Conservation (phyloP, 2,797 vertebrate species). For the Chiroxiphia lanceolata region DNA sequence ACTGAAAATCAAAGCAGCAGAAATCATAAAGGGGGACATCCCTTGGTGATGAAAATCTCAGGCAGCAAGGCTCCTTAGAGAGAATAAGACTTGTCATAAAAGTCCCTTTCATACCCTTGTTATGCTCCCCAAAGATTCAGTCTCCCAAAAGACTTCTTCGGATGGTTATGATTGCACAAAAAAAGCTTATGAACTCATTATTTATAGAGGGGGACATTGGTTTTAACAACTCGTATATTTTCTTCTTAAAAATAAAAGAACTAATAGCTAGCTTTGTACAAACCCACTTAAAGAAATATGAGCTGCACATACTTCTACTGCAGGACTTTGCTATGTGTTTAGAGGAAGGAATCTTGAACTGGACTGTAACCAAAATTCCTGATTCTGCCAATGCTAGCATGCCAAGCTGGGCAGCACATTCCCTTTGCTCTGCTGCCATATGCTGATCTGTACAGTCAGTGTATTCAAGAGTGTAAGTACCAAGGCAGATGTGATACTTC, state of each 20-base stretch:
- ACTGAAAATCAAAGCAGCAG: constrained; percentile 55
- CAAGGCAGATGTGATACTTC: neutral
- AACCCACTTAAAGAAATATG: neutral
- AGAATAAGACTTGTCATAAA: constrained; percentile 22
- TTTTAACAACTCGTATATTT: constrained; percentile 24
- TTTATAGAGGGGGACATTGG: constrained; percentile 9
- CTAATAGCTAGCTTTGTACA: neutral
- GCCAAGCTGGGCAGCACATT: neutral
- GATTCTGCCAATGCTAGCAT: neutral
- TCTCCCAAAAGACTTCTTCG: constrained; percentile 51
- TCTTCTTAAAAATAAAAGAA: constrained; percentile 33
- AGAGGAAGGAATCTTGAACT: neutral
- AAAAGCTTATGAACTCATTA: neutral
- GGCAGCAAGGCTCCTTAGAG: constrained; percentile 34
- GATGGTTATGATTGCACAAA: constrained; percentile 17
- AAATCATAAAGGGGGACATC: constrained; percentile 43
- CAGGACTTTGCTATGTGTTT: neutral
- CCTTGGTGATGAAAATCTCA: constrained; percentile 43
- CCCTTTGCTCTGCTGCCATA: neutral
- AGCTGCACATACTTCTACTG: constrained; percentile 21
- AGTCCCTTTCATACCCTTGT: constrained; percentile 23
- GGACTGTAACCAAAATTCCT: neutral
- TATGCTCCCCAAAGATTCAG: constrained; percentile 36
- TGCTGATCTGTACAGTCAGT: neutral
- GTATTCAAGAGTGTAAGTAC: neutral